Conservation (phyloP, 2,113 vertebrate genomes). For the Aythya baeri region DNA sequence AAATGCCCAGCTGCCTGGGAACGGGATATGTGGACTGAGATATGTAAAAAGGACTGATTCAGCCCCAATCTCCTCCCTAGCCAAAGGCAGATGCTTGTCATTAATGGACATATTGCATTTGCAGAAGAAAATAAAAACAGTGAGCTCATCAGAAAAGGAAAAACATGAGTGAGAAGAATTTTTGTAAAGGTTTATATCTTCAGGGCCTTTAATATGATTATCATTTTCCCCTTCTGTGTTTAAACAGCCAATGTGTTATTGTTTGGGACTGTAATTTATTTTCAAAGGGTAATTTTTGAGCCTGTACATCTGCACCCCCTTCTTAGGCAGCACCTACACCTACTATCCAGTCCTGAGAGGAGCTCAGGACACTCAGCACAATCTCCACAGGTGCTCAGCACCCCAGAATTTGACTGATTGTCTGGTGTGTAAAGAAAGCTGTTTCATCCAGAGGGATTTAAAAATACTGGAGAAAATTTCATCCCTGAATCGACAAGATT, state of each 20-base stretch:
- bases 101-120: conserved; percentile 50
- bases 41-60: not conserved
- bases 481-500: rapidly evolving
- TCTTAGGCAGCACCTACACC: not conserved
- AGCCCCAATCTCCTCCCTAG: not conserved
- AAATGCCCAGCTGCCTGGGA: not conserved
- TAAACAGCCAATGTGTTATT: not conserved
- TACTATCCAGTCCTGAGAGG: not conserved
- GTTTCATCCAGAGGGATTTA: not conserved
- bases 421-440: not conserved
- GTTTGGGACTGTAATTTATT: not conserved
- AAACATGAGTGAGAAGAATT: conserved; percentile 19
- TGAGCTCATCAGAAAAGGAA: conserved; percentile 57
- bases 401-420: not conserved
- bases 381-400: not conserved
- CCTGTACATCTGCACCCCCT: rapidly evolving
- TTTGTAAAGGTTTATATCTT: conserved; percentile 60
- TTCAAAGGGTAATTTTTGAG: not conserved
- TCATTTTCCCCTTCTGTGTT: conserved; percentile 10
- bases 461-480: not conserved
- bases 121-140: conserved; percentile 37
- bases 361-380: not conserved
- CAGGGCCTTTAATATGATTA: not conserved
- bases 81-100: conserved; percentile 51
- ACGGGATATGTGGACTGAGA: not conserved